Conservation (phyloP, 2,888 invertebrate species). For the Tetramorium bicarinatum region DNA sequence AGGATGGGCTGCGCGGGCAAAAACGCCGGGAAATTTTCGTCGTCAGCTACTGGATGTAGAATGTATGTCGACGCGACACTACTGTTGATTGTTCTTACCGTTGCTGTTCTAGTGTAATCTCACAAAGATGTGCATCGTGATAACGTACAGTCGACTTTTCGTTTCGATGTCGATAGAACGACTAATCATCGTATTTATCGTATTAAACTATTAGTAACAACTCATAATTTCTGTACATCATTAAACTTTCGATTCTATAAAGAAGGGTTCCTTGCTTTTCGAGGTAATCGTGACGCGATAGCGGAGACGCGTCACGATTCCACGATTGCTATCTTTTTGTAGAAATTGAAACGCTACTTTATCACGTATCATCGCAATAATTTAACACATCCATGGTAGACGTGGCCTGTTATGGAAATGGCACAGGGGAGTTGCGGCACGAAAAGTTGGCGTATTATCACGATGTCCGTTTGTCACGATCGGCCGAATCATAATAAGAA, state of each 20-base stretch:
- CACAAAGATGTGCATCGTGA: conserved; percentile 22
- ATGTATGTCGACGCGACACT: conserved; percentile 54
- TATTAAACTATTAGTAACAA: neutral
- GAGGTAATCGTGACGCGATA: conserved; percentile 64
- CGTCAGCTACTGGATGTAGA: conserved; percentile 27
- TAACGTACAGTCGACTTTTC: conserved; percentile 36
- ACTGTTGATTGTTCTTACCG: conserved; percentile 32
- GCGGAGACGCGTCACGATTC: conserved; percentile 73
- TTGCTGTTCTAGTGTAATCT: conserved; percentile 56
- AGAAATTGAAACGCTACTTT: conserved; percentile 14
- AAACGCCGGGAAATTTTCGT: conserved; percentile 82
- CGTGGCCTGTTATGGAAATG: neutral
- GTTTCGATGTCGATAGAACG: neutral
- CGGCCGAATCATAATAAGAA: conserved; percentile 10
- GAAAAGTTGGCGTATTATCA: conserved; percentile 33
- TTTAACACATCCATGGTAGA: conserved; percentile 1
- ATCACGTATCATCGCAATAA: conserved; percentile 11
- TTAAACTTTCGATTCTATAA: neutral
- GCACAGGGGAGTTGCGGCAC: neutral
- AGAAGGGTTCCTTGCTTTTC: neutral
- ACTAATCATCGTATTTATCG: neutral
- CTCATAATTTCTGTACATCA: neutral
- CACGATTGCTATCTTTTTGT: conserved; percentile 16
- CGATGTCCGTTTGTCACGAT: conserved; percentile 30
- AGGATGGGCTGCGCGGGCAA: conserved; percentile 94